phyloP scores from a whole-genome alignment of 2,888 invertebrate species.

The Chloromyia formosa region DNA sequence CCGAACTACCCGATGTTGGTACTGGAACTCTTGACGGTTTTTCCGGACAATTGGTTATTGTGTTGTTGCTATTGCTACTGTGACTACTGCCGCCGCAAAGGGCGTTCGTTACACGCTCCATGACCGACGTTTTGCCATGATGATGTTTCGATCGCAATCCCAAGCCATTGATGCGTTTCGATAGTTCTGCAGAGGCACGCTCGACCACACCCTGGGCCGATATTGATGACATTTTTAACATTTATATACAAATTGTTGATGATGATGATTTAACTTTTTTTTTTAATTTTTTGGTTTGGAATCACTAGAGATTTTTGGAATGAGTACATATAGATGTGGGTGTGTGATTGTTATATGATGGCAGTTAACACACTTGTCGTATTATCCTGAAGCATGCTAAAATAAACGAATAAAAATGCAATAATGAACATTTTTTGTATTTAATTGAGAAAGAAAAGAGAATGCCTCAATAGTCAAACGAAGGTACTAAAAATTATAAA shows the following conservation, averaged over 20 bases:
- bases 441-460: not conserved
- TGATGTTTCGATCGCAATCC: conserved; percentile 72
- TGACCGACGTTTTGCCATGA: conserved; percentile 74
- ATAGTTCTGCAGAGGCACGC: conserved; percentile 88
- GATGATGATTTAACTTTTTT: not conserved
- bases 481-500: not conserved
- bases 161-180: conserved; percentile 87
- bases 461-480: not conserved
- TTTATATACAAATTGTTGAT: conserved; percentile 19
- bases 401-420: conserved; percentile 10
- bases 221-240: conserved; percentile 76
- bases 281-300: not conserved
- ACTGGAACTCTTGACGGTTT: conserved; percentile 64
- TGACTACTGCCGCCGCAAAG: conserved; percentile 76
- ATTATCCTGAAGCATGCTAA: conserved; percentile 16
- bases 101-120: conserved; percentile 88
- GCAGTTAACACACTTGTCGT: conserved; percentile 16
- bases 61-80: conserved; percentile 55
- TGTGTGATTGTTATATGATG: conserved; percentile 2
- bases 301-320: not conserved
- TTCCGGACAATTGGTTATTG: conserved; percentile 61
- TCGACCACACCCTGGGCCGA: conserved; percentile 91
- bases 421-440: not conserved
- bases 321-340: conserved; percentile 5
- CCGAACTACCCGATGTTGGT: conserved; percentile 51